Evolutionary conservation across 2,888 invertebrate genomes (phyloP).

Genomic region (Erannis defoliaria): DNA sequence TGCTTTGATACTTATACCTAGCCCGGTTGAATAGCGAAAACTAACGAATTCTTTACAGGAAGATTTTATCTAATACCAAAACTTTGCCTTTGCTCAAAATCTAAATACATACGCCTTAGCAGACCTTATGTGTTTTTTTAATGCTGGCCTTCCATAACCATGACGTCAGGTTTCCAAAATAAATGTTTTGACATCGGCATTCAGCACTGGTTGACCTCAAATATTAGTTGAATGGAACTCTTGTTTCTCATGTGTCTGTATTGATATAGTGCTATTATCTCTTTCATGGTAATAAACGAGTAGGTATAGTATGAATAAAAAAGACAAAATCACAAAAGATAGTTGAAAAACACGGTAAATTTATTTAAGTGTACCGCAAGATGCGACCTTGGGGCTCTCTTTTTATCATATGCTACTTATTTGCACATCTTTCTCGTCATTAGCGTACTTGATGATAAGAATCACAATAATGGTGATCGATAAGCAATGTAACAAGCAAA

Average conservation of each 20-base stretch:
- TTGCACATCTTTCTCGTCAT: constrained; percentile 37
- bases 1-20: background rate
- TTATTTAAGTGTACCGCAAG: constrained; percentile 49
- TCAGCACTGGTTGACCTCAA: constrained; percentile 38
- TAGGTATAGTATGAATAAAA: constrained; percentile 48
- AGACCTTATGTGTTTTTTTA: background rate
- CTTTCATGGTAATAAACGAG: constrained; percentile 53
- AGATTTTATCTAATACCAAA: background rate
- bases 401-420: constrained; percentile 42
- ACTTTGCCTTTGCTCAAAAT: background rate
- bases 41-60: too few relatives aligned
- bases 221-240: constrained; percentile 44
- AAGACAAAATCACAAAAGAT: constrained; percentile 35
- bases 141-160: constrained; percentile 36
- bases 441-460: constrained; percentile 32
- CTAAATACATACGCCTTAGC: background rate
- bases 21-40: background rate
- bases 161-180: constrained; percentile 42
- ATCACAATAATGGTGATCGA: constrained; percentile 30
- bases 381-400: constrained; percentile 47
- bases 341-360: constrained; percentile 32
- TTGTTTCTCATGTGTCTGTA: constrained; percentile 47
- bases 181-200: constrained; percentile 46
- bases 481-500: constrained; percentile 6
- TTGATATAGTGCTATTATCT: constrained; percentile 43